A percentile compares a stretch with the other conserved stretches of the same genome.
Conservation (phyloP, 2,888 invertebrate genomes). For the Trissonchulus sp. region DNA sequence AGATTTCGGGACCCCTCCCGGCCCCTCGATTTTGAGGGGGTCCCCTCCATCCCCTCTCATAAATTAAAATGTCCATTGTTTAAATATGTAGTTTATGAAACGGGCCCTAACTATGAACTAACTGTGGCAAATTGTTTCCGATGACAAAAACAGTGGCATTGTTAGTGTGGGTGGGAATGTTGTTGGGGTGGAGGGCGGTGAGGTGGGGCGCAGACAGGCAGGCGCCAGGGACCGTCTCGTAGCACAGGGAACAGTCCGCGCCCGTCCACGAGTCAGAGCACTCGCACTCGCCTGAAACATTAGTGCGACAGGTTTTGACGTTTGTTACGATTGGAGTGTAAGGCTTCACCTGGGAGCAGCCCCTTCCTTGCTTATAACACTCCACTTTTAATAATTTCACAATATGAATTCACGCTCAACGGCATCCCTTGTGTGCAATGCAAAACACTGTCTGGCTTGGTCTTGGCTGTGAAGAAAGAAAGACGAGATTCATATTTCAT, state of each 20-base stretch:
- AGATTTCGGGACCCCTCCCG: too few species aligned
- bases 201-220: neutral
- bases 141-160: neutral
- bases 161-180: neutral
- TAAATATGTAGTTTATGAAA: too few species aligned
- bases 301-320: too few species aligned
- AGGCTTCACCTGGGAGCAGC: neutral
- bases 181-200: neutral
- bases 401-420: too few species aligned
- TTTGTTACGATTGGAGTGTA: neutral
- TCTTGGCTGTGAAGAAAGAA: too few species aligned
- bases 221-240: neutral
- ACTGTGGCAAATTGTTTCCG: neutral
- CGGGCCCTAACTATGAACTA: neutral
- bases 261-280: constrained; percentile 19
- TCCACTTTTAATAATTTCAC: neutral
- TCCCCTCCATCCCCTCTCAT: too few species aligned
- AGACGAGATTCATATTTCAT: too few species aligned
- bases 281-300: constrained; percentile 19
- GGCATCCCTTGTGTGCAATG: too few species aligned
- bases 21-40: too few species aligned
- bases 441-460: too few species aligned
- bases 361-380: neutral
- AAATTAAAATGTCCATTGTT: too few species aligned
- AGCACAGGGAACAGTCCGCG: neutral